phyloP scores from a whole-genome alignment of 2,113 vertebrate species.

The Syngnathus floridae region DNA sequence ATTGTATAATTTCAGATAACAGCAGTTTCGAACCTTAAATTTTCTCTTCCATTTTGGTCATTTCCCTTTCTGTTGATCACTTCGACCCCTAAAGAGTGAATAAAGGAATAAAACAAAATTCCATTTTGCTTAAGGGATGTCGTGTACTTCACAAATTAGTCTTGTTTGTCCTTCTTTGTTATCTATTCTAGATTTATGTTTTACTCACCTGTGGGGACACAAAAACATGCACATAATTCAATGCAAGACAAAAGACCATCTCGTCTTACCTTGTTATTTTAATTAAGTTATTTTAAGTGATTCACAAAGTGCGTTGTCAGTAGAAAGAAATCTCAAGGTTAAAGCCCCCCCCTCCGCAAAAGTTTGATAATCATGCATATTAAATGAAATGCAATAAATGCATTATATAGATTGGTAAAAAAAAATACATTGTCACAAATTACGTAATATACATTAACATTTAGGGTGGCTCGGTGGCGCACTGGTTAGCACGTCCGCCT shows the following conservation, averaged over 20 bases:
- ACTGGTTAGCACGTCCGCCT: no score
- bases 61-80: not conserved
- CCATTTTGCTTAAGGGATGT: not conserved
- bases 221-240: not conserved
- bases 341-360: not conserved
- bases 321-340: not conserved
- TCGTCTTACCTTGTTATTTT: constrained; percentile 30
- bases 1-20: not conserved
- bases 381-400: not conserved
- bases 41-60: not conserved
- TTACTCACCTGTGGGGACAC: not conserved
- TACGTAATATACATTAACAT: no score
- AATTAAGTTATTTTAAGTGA: constrained; percentile 25
- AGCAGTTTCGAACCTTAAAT: not conserved
- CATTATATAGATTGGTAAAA: not conserved
- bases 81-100: not conserved
- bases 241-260: constrained; percentile 1
- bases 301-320: not conserved
- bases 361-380: constrained; percentile 16
- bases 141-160: not conserved
- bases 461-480: no score
- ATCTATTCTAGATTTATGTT: not conserved
- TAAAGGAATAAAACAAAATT: not conserved
- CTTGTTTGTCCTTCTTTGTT: not conserved
- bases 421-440: not conserved